Evolutionary conservation across 2,888 invertebrate genomes (phyloP), one percentile per base, ranked within the genome.

Genomic region (Amphipoea oculea): DNA sequence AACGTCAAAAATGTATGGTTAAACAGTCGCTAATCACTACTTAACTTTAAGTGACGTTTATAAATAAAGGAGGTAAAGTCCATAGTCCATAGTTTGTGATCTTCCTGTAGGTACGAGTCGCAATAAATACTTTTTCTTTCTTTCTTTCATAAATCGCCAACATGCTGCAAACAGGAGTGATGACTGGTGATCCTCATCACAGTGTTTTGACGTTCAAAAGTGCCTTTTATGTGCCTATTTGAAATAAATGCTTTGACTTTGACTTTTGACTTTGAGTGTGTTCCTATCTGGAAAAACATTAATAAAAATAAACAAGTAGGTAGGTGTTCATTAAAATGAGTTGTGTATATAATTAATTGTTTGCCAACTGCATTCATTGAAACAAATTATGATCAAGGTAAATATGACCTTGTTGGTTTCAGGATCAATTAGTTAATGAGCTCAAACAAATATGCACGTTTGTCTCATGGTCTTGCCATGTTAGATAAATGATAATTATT

Each of bases 341-440:
- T 72, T 29, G 40, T 66, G 23, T 40, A 29, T 17, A 23, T 54
- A 29, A 42, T 57, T 7, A 60, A 36, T 67, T 82, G 69, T 82
- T 76, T 60, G 65, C n/a, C 20, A 60, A 81, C 51, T 62, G 20
- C 36, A 74, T 17, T 36, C 36, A 62, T 45, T 66, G 14, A 17
- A 6, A 72, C 48, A 60, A 60, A 74, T 73, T 51, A 40, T 7
- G 42, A 51, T 48, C 9, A 81, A 51, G 29, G 51, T 29, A 29
- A 29, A 1, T 29, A 29, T 29, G 29, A 62, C 23, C 12, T 66
- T 45, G 82, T 54, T 74, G 20, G 36, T 78, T 62, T 40, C 62
- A n/a, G 3, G 14, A 23, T 69, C 63, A 80, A 54, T 79, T 81
- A 79, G 45, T 12, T 48, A 62, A 86, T 63, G 63, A 62, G 23